These are phyloP conservation scores for Epinephelus cyanopodus DNA, from an alignment of 2,113 vertebrate genomes.

Conservation along the genomic window DNA sequence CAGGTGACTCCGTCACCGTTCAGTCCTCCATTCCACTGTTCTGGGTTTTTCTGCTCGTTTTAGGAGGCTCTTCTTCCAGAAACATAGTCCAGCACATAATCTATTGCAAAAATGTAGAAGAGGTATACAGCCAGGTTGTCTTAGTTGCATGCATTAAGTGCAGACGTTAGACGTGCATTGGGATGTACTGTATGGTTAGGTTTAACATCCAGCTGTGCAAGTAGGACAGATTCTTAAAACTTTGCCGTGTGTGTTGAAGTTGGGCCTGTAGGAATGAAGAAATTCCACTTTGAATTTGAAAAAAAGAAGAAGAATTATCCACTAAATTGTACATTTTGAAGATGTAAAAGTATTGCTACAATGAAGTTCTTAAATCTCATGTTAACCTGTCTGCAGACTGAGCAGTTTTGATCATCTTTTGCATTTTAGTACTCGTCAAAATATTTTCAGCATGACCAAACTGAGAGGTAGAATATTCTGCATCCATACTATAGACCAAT, in stretches of 20 bases:
- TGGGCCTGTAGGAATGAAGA: conserved; percentile 11
- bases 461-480: conserved; percentile 16
- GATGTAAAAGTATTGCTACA: conserved; percentile 10
- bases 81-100: conserved; percentile 56
- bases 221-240: conserved; percentile 27
- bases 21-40: conserved; percentile 75
- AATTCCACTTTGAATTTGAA: conserved; percentile 22
- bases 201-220: conserved; percentile 50
- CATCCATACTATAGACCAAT: conserved; percentile 3
- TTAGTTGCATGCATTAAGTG: conserved; percentile 32
- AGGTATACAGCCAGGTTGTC: conserved; percentile 54
- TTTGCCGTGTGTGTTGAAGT: conserved; percentile 10
- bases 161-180: conserved; percentile 32
- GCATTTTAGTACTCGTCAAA: not conserved
- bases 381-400: conserved; percentile 46
- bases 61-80: conserved; percentile 49
- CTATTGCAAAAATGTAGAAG: conserved; percentile 51
- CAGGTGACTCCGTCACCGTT: conserved; percentile 64
- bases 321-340: conserved; percentile 48
- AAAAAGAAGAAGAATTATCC: not conserved
- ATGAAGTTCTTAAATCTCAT: conserved; percentile 1
- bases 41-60: conserved; percentile 61
- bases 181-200: conserved; percentile 31
- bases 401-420: conserved; percentile 58
- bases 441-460: conserved; percentile 16